Evolutionary conservation across 2,113 vertebrate genomes (phyloP), one percentile per base, ranked within the genome.

Genomic region (Peromyscus californicus): DNA sequence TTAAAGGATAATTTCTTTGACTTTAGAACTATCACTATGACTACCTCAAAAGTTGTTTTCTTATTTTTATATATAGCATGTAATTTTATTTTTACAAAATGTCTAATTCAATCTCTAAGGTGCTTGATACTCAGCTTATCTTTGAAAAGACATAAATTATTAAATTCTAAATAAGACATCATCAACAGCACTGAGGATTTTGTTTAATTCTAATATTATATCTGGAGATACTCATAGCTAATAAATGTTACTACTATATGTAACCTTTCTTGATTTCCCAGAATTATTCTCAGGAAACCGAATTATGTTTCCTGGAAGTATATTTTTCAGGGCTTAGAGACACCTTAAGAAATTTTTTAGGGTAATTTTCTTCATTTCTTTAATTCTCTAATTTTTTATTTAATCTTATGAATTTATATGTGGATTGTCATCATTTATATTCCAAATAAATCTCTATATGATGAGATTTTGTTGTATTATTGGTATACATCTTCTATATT

Each of bases 381-480:
- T 84, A 63, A 12, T 19, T 13, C 82, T 33, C 90, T 76, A 3
- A 82, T 88, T 83, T 84, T 29, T 95, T 15, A 95, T 65, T 89
- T 42, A 94, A 39, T 33, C 17, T 51, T 36, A 31, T 48, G 0
- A 61, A 13, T 91, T 96, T 83, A 36, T 1, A 39, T 93, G 16
- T 79, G 29, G 7, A 45, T 48, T 89, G 22, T 13, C 95, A 89
- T 85, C 2, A 76, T 42, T 54, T 94, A 3, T 24, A 1, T 91
- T 4, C 82, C 45, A 36, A 89, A 59, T 57, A 89, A 94, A 24
- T 90, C 9, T 97, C 80, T 67, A 13, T 92, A 39, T 67, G 85
- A 45, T 82, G n/a, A 51, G 0, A 93, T 84, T 97, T 95, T 85
- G 59, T 65, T n/a, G 90, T 94, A 5, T 36, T 21, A 92, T 4